Percentiles rank a stretch among this genome's conserved stretches.
These are phyloP conservation scores for Diacarnus erythraeanus DNA, from an alignment of 37 sponge, comb jelly and placozoan genomes.

Conservation along the genomic window DNA sequence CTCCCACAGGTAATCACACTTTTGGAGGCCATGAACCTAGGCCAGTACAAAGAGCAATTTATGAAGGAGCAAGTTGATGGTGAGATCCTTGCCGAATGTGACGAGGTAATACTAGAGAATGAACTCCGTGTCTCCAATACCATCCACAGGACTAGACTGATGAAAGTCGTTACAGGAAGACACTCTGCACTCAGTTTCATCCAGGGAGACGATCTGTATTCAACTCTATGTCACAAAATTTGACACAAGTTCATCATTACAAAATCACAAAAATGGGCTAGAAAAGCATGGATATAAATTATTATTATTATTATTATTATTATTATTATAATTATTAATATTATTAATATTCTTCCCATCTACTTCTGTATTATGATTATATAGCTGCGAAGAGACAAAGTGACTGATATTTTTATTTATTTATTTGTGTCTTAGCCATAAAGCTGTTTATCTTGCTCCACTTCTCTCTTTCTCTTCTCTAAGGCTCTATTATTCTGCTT, in stretches of 20 bases:
- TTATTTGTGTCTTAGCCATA: conserved; percentile 8
- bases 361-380: neutral
- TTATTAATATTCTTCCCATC: neutral
- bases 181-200: conserved; percentile 13
- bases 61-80: conserved; percentile 57
- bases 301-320: neutral
- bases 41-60: conserved; percentile 45
- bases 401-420: neutral
- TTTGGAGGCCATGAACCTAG: conserved; percentile 48
- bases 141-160: conserved; percentile 12
- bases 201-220: neutral
- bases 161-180: conserved; percentile 26
- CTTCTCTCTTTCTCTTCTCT: conserved; percentile 9
- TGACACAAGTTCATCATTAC: neutral
- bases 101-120: conserved; percentile 37
- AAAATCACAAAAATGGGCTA: neutral
- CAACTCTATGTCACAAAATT: neutral
- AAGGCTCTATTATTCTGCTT: conserved; percentile 11
- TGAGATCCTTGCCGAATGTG: conserved; percentile 39
- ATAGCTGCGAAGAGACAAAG: neutral
- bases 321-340: neutral
- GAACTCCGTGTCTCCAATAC: conserved; percentile 12
- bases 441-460: conserved; percentile 19
- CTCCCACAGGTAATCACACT: conserved; percentile 34
- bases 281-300: neutral